phyloP scores from a whole-genome alignment of 2,888 invertebrate species.

The Sarcophaga variegata region DNA sequence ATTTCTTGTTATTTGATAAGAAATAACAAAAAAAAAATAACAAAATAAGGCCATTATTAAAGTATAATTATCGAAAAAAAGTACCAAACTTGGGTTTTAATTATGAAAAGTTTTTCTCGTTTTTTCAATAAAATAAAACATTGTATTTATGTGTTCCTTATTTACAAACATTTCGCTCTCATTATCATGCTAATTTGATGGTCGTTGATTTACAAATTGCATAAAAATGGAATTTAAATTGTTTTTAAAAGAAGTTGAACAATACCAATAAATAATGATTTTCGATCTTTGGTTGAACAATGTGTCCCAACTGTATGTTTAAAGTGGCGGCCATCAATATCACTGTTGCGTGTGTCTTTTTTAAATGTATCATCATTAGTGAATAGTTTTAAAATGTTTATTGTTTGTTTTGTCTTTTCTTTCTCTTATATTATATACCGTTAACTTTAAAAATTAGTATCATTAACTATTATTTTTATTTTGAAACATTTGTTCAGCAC shows the following conservation, averaged over 20 bases:
- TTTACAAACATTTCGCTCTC: background rate
- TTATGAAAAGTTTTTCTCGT: background rate
- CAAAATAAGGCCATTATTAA: background rate
- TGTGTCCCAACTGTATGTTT: constrained; percentile 1
- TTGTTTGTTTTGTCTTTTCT: background rate
- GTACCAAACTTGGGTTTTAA: background rate
- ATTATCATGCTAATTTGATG: background rate
- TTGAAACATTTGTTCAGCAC: background rate
- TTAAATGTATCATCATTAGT: constrained; percentile 24
- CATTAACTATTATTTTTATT: constrained; percentile 30
- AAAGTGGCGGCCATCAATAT: constrained; percentile 14
- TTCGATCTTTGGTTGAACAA: background rate
- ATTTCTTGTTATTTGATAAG: constrained; percentile 14
- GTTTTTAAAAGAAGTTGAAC: background rate
- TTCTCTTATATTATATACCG: constrained; percentile 1
- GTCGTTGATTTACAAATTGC: background rate
- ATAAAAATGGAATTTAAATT: constrained; percentile 22
- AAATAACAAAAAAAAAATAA: background rate
- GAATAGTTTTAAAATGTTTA: constrained; percentile 3
- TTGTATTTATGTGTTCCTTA: background rate
- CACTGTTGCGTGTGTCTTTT: constrained; percentile 2
- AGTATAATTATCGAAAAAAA: background rate
- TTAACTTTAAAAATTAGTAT: constrained; percentile 36
- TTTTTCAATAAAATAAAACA: background rate
- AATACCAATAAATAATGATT: no score